These are phyloP conservation scores for Pentalonia nigronervosa DNA, from an alignment of 1,140 invertebrate genomes.

Conservation along the genomic window DNA sequence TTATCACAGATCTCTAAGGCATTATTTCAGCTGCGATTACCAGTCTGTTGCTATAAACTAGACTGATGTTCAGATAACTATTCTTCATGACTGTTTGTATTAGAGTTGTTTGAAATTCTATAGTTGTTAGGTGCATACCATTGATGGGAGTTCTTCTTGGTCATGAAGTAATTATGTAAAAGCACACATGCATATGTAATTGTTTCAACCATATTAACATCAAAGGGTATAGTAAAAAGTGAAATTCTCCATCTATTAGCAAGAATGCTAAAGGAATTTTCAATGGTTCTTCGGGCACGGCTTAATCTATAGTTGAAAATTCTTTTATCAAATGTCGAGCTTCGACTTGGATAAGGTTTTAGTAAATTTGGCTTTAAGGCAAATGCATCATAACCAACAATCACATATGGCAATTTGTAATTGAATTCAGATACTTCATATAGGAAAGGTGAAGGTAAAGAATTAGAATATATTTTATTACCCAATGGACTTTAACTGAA, in stretches of 20 bases:
- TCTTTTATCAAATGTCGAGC: constrained; percentile 60
- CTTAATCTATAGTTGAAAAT: constrained; percentile 66
- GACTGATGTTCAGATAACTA: neutral
- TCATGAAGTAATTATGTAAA: neutral
- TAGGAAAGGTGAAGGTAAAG: neutral
- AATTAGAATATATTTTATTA: neutral
- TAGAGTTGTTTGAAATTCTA: constrained; percentile 6
- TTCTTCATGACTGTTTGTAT: neutral
- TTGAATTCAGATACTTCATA: constrained; percentile 12
- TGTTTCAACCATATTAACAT: neutral
- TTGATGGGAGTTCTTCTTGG: neutral
- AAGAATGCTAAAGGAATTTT: constrained; percentile 66
- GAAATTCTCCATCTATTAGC: neutral
- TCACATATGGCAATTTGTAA: constrained; percentile 46
- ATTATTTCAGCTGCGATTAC: neutral
- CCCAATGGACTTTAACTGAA: constrained; percentile 60
- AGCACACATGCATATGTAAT: constrained; percentile 9
- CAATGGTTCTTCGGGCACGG: constrained; percentile 64
- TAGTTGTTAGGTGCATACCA: constrained; percentile 2
- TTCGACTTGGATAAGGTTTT: constrained; percentile 55
- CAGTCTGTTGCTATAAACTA: neutral
- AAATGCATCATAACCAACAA: constrained; percentile 59
- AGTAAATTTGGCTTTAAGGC: constrained; percentile 52
- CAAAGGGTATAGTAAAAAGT: too few species aligned
- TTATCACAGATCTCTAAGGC: constrained; percentile 1